A percentile compares a stretch with the other conserved stretches of the same genome.
phyloP scores from a whole-genome alignment of 2,888 invertebrate genomes.

The Andrena marginata region DNA sequence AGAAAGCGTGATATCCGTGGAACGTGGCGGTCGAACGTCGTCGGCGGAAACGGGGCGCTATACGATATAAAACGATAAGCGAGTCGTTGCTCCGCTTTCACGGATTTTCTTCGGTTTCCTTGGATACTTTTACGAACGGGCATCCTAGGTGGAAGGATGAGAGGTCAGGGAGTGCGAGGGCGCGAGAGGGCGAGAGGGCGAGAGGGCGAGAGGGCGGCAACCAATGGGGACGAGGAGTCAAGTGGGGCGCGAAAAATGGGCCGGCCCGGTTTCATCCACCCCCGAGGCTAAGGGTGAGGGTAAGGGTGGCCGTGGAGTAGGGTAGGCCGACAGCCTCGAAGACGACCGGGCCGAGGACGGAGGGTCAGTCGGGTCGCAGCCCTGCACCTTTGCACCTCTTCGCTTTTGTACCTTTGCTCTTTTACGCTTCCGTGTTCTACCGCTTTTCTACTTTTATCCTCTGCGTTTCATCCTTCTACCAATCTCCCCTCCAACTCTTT shows the following conservation, averaged over 20 bases:
- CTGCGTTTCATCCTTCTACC: not conserved
- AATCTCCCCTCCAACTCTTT: not conserved
- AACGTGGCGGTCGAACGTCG: slow-evolving; percentile 1
- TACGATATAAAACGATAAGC: slow-evolving; percentile 29
- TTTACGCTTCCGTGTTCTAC: slow-evolving; percentile 13
- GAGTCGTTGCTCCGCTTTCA: slow-evolving; percentile 28
- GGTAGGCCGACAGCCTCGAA: slow-evolving; percentile 78
- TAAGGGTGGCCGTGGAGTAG: slow-evolving; percentile 79
- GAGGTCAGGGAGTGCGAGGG: slow-evolving; percentile 70
- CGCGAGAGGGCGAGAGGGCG: slow-evolving; percentile 81
- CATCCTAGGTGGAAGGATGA: slow-evolving; percentile 36
- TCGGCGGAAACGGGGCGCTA: slow-evolving; percentile 1
- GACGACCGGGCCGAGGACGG: slow-evolving; percentile 80
- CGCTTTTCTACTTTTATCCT: slow-evolving; percentile 34
- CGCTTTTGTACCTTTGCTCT: slow-evolving; percentile 71
- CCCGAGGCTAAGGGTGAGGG: slow-evolving; percentile 80
- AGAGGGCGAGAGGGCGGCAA: slow-evolving; percentile 79
- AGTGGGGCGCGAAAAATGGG: slow-evolving; percentile 84
- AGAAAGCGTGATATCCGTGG: not conserved
- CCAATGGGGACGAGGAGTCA: slow-evolving; percentile 83
- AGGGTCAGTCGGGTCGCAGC: slow-evolving; percentile 84
- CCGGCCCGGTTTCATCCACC: slow-evolving; percentile 81
- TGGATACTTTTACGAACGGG: slow-evolving; percentile 47
- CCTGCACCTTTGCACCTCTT: slow-evolving; percentile 78
- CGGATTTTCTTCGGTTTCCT: slow-evolving; percentile 58